phyloP scores from a whole-genome alignment of 2,113 vertebrate species.

The Nanorana parkeri region DNA sequence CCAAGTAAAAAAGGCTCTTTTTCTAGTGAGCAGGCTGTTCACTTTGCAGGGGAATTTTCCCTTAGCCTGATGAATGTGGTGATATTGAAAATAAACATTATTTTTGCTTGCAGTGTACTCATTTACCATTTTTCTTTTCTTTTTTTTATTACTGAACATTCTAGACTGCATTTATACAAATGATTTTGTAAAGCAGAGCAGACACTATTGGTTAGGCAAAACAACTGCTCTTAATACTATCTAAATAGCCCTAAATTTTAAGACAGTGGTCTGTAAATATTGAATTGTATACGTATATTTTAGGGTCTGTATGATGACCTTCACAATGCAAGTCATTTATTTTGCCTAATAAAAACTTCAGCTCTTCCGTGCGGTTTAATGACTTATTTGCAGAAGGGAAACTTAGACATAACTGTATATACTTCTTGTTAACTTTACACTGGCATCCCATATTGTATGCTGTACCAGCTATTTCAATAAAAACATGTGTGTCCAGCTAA shows the following conservation, averaged over 20 bases:
- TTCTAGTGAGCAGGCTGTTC: too few species aligned
- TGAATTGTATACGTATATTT: conserved; percentile 4
- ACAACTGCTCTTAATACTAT: neutral
- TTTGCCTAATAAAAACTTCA: conserved; percentile 48
- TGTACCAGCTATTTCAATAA: neutral
- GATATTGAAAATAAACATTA: too few species aligned
- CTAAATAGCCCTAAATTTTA: conserved; percentile 10
- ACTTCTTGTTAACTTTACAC: conserved; percentile 7
- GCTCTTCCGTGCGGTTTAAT: conserved; percentile 32
- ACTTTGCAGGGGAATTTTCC: too few species aligned
- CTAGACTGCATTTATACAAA: too few species aligned
- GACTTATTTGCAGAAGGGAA: conserved; percentile 22
- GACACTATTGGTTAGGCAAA: too few species aligned
- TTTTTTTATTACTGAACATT: too few species aligned
- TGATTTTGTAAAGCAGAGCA: too few species aligned
- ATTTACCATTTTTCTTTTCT: too few species aligned
- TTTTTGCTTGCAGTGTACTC: too few species aligned
- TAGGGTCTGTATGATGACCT: neutral
- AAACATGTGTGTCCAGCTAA: neutral
- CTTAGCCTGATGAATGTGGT: too few species aligned
- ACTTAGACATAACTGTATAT: conserved; percentile 26
- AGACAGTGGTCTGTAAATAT: conserved; percentile 1
- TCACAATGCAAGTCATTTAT: neutral
- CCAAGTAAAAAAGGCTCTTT: too few species aligned
- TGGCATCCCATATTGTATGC: neutral